These are phyloP conservation scores for Parascotia fuliginaria DNA, from an alignment of 2,888 invertebrate genomes.

Conservation along the genomic window DNA sequence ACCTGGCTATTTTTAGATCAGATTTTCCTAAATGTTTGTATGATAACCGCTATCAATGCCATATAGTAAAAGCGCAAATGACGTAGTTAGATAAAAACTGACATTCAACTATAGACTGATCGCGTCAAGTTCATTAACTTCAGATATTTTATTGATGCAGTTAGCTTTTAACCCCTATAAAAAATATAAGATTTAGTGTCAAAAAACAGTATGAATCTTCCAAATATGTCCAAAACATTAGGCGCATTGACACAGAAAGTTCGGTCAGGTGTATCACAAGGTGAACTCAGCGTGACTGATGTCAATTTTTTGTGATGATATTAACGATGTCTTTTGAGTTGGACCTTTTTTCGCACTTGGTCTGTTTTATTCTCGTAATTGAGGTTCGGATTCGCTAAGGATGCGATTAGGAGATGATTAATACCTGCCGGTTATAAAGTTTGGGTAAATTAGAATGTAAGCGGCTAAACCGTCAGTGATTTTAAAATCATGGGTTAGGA, in stretches of 20 bases:
- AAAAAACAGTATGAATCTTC: too few species aligned
- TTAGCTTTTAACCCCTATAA: too few species aligned
- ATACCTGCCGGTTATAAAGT: slow-evolving; percentile 56
- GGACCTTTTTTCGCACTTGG: slow-evolving; percentile 70
- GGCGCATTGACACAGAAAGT: slow-evolving; percentile 26
- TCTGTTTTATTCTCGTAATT: slow-evolving; percentile 78
- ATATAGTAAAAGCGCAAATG: too few species aligned
- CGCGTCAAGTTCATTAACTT: too few species aligned
- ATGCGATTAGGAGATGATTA: slow-evolving; percentile 82
- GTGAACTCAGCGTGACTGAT: slow-evolving; percentile 58
- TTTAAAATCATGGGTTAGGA: background rate
- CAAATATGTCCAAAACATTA: slow-evolving; percentile 10
- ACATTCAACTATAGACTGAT: too few species aligned
- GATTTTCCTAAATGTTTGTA: too few species aligned
- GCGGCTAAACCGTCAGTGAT: background rate
- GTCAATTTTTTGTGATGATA: slow-evolving; percentile 60
- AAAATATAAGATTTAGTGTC: too few species aligned
- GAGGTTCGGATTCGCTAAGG: slow-evolving; percentile 80
- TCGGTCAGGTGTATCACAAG: slow-evolving; percentile 38
- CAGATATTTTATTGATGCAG: too few species aligned
- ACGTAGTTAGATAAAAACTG: too few species aligned
- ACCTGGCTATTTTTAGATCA: too few species aligned
- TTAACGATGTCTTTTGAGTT: slow-evolving; percentile 72
- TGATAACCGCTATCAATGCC: too few species aligned
- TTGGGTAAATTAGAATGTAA: slow-evolving; percentile 4